These are phyloP conservation scores for Hypolimnas misippus DNA, from an alignment of 2,888 invertebrate species.

Conservation along the genomic window DNA sequence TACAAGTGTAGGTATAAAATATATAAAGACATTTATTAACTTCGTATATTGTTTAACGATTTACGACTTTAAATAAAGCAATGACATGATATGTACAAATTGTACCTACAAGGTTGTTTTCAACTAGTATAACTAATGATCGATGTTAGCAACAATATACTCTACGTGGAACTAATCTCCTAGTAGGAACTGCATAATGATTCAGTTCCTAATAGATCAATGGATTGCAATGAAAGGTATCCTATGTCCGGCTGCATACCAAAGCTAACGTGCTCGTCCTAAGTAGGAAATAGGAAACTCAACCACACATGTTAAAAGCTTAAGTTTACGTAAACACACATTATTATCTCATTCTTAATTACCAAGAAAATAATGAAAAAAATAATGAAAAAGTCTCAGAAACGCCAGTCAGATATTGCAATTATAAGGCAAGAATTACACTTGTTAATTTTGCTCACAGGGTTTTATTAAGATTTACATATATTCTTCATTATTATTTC, in stretches of 20 bases:
- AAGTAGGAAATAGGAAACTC: conserved; percentile 5
- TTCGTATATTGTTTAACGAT: too few species aligned
- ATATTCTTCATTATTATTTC: too few species aligned
- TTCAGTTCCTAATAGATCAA: too few species aligned
- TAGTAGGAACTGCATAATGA: neutral
- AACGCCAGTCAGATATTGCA: too few species aligned
- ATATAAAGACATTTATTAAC: too few species aligned
- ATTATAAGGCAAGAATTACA: too few species aligned
- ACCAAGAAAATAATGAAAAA: neutral
- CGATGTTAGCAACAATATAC: neutral
- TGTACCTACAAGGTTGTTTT: too few species aligned
- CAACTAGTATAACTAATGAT: neutral
- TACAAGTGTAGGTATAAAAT: too few species aligned
- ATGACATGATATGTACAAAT: too few species aligned
- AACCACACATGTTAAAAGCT: neutral
- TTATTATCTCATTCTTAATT: neutral
- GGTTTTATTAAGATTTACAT: too few species aligned
- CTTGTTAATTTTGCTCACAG: too few species aligned
- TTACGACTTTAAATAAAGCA: too few species aligned
- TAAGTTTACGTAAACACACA: neutral
- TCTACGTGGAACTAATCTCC: neutral
- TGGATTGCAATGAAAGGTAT: conserved; percentile 11
- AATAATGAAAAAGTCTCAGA: neutral
- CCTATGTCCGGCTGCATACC: conserved; percentile 12
- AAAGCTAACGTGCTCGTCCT: neutral